These are phyloP conservation scores for Prionailurus bengalensis DNA, from an alignment of 2,113 vertebrate species.

Conservation along the genomic window DNA sequence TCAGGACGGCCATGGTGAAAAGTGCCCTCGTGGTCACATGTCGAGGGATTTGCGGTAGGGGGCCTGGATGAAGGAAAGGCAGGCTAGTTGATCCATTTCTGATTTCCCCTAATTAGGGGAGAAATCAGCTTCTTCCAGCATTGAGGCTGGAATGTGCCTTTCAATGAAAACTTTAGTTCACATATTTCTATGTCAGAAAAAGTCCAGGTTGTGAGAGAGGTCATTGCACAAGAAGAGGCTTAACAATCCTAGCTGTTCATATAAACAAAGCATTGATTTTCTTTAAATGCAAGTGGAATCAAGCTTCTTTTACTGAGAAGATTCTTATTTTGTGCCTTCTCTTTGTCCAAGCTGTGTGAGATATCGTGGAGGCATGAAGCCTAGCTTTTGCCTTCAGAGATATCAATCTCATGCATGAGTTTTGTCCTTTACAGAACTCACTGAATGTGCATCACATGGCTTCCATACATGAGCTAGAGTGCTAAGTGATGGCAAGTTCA, in stretches of 20 bases:
- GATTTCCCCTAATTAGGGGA: neutral
- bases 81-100: neutral
- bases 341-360: neutral
- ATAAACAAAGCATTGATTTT: neutral
- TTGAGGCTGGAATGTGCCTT: neutral
- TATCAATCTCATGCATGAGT: neutral
- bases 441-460: neutral
- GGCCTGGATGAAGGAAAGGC: neutral
- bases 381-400: neutral
- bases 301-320: neutral
- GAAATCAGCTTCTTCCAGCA: neutral
- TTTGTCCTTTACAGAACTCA: neutral
- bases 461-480: neutral
- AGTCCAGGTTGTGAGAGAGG: neutral
- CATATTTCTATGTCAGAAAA: neutral
- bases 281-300: neutral
- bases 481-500: neutral
- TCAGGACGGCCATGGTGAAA: neutral
- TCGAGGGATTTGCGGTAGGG: accelerated
- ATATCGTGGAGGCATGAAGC: neutral
- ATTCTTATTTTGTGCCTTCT: neutral
- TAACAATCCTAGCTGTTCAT: neutral
- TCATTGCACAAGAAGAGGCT: neutral
- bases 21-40: neutral
- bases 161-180: neutral